Conservation (phyloP, 2,113 vertebrate species). For the Lasiurus borealis region DNA sequence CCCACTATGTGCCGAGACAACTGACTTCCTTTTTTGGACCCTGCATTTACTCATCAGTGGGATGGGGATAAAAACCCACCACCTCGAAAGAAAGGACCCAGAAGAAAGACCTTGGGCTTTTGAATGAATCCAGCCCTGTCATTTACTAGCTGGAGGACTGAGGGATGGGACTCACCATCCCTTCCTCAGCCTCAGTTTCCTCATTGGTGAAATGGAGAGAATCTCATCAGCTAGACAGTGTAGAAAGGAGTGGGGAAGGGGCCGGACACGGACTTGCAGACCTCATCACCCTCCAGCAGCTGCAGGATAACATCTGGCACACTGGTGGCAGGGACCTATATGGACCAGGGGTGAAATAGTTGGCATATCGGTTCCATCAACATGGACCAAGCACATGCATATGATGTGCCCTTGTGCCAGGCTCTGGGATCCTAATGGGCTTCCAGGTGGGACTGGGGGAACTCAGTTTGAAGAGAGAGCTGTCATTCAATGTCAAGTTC, state of each 20-base stretch:
- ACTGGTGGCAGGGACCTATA: background rate
- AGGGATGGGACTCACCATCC: too few relatives aligned
- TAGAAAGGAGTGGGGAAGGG: background rate
- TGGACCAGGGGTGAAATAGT: background rate
- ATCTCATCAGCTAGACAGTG: background rate
- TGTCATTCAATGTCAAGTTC: background rate
- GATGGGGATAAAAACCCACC: background rate
- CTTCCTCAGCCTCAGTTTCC: background rate
- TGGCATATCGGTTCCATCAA: fast-evolving
- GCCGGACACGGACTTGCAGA: background rate
- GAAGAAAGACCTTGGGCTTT: background rate
- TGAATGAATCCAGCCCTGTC: background rate
- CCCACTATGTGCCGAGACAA: background rate
- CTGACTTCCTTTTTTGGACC: background rate
- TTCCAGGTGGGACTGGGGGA: background rate
- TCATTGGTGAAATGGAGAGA: background rate
- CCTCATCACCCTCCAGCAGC: background rate
- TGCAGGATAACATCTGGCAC: background rate
- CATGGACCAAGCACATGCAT: background rate
- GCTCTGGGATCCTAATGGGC: background rate
- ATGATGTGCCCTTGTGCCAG: too few relatives aligned
- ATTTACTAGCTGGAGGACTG: too few relatives aligned
- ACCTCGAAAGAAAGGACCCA: background rate
- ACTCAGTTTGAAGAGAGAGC: background rate
- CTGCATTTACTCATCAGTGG: background rate